Percentiles rank a stretch among this genome's conserved stretches.
Conservation (phyloP, 2,888 invertebrate genomes). For the Eupithecia insigniata region DNA sequence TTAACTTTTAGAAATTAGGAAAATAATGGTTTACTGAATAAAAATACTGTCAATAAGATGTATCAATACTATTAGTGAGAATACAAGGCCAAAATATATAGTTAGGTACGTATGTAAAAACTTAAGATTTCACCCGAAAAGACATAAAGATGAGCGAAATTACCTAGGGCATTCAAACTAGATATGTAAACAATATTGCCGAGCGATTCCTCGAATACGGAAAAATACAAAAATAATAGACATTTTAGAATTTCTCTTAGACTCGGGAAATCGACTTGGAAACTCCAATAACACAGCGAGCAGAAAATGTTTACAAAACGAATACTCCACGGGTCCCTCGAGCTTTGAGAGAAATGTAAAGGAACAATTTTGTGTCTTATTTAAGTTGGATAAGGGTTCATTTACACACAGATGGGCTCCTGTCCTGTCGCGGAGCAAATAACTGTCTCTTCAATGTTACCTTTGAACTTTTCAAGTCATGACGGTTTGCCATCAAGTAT, state of each 20-base stretch:
- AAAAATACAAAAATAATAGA: constrained; percentile 45
- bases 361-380: constrained; percentile 41
- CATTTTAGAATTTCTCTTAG: constrained; percentile 45
- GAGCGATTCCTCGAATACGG: constrained; percentile 36
- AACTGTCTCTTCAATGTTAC: not conserved
- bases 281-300: constrained; percentile 51
- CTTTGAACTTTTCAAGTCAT: not conserved
- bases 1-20: not conserved
- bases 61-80: not conserved
- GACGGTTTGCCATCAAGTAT: not conserved
- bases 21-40: not conserved
- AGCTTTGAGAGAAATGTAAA: constrained; percentile 45
- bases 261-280: constrained; percentile 47
- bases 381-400: constrained; percentile 40
- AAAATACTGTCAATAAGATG: not conserved
- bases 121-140: not conserved
- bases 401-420: constrained; percentile 25
- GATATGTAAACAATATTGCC: constrained; percentile 19
- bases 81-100: not conserved
- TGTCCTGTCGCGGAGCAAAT: not conserved
- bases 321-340: constrained; percentile 44
- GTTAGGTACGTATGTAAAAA: not conserved
- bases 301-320: constrained; percentile 52
- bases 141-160: not conserved
- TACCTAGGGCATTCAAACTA: not conserved